Base-by-base conservation (phyloP, 2,113 vertebrate species). In the Salvelinus alpinus region DNA sequence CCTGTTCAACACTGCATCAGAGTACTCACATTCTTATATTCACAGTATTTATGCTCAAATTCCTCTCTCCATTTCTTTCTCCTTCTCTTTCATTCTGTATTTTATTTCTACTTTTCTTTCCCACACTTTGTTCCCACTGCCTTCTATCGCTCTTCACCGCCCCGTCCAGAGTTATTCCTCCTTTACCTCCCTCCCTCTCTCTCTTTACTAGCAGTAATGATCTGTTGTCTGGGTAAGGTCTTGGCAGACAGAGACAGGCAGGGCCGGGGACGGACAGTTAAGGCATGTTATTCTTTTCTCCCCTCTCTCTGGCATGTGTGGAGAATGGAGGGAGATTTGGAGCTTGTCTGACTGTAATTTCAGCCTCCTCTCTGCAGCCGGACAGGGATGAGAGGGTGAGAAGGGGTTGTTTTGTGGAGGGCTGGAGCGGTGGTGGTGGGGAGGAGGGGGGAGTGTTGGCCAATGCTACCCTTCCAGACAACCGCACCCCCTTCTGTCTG, bases 201-300 rank as follows among this genome's bases (percentile, higher is more conserved):
- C 59, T 74, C 65, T 85, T 86, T 77, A 76, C 81, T 79, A 81
- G 70, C 81, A 76, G 80, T 81, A 89, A 85, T 82, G 78, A 70
- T 89, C 83, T 85, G 82, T 73, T 79, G 73, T 70, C 80, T 47
- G 71, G 78, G 70, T 12, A n/a, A 18, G 34, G 70, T 54, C 47
- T 18, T 65, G 78, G 62, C 59, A 60, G 59, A 71, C 72, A 73
- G 54, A 48, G 64, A 72, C 73, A 72, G 71, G 62, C 75, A 62
- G 73, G 38, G 48, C 76, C 78, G 70, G 84, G 78, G 57, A 75
- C 79, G 70, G 82, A 77, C 80, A 38, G 0, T 78, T 82, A 62
- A 79, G 73, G 79, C 82, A 80, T 89, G 86, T 89, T 91, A 84
- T 89, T 88, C 87, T 91, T 91, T 82, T 84, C 87, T 89, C 88